Evolutionary conservation across 2,888 invertebrate species (phyloP), one percentile per base, ranked within the genome.

Genomic region (Melieria omissa): DNA sequence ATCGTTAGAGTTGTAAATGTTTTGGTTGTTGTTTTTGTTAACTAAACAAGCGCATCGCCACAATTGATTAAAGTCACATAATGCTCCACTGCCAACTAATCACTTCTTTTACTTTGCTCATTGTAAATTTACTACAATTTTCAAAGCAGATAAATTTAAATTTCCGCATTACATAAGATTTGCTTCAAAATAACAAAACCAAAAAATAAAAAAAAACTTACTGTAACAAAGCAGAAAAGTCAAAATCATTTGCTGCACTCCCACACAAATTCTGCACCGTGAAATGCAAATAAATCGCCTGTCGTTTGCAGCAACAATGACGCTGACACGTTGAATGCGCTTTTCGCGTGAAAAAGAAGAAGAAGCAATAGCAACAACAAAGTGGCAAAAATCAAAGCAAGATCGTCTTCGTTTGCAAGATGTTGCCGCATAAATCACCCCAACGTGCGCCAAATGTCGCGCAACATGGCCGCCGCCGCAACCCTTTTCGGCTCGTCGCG

Each of bases 351-450:
- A 52, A 44, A 8, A 66, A 42, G 41, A 46, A 62, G 29, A 52
- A 61, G 61, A 67, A 46, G 42, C 16, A n/a, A 14, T 16, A 57
- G 29, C 29, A 57, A 41, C 58, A 58, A 58, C 41, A 58, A 58
- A 58, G 29, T 29, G 29, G 58, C 42, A 58, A 12, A 41, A 61
- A 29, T 29, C 29, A 29, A 29, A 29, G 29, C 29, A 29, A 29
- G 29, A 29, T 29, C 29, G 29, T 29, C 29, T 29, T 29, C 29
- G 1, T 29, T 29, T 29, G 29, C 29, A 49, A 52, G 45, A 60
- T 61, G 60, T 61, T 49, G 60, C 60, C 47, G 67, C 67, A 67
- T 67, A 67, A 67, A 67, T 67, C 67, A 60, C 60, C 60, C 41
- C 49, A 67, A 60, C 60, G 60, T 67, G 67, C 60, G 60, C 49